A percentile compares a stretch with the other conserved stretches of the same genome.
Conservation (phyloP, 2,888 invertebrate genomes). For the Altica lythri region DNA sequence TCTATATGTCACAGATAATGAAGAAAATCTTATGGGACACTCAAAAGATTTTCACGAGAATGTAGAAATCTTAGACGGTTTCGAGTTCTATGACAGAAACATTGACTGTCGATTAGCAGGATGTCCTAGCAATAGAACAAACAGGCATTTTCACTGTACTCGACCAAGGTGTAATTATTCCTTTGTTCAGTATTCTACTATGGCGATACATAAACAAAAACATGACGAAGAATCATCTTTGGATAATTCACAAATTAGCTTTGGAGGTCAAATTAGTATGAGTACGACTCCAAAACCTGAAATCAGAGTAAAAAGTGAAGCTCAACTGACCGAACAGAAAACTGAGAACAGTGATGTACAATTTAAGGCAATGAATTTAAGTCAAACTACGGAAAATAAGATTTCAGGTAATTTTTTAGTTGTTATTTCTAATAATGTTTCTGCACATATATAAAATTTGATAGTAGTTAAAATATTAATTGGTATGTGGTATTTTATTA, state of each 20-base stretch:
- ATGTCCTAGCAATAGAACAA: conserved; percentile 73
- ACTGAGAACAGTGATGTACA: conserved; percentile 38
- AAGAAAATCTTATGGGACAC: conserved; percentile 79
- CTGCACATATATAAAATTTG: too few species aligned
- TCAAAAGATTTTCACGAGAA: conserved; percentile 85
- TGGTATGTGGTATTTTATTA: background rate
- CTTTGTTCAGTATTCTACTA: conserved; percentile 74
- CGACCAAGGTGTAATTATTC: conserved; percentile 72
- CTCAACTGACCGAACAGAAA: conserved; percentile 46
- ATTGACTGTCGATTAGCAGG: conserved; percentile 70
- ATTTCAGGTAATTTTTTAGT: conserved; percentile 50
- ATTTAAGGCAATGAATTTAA: conserved; percentile 52
- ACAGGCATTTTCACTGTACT: conserved; percentile 78
- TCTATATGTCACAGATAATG: conserved; percentile 80
- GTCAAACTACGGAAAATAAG: conserved; percentile 49
- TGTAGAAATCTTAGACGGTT: conserved; percentile 80
- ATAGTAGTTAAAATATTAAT: background rate
- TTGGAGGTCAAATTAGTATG: background rate
- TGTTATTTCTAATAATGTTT: background rate
- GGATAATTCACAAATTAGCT: conserved; percentile 4
- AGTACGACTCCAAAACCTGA: conserved; percentile 29
- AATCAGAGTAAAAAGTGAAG: conserved; percentile 44
- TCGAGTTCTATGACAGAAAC: conserved; percentile 79
- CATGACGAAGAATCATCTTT: conserved; percentile 58
- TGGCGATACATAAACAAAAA: conserved; percentile 73